These are phyloP conservation scores for Anoplopoma fimbria DNA, from an alignment of 2,113 vertebrate species.

Conservation along the genomic window DNA sequence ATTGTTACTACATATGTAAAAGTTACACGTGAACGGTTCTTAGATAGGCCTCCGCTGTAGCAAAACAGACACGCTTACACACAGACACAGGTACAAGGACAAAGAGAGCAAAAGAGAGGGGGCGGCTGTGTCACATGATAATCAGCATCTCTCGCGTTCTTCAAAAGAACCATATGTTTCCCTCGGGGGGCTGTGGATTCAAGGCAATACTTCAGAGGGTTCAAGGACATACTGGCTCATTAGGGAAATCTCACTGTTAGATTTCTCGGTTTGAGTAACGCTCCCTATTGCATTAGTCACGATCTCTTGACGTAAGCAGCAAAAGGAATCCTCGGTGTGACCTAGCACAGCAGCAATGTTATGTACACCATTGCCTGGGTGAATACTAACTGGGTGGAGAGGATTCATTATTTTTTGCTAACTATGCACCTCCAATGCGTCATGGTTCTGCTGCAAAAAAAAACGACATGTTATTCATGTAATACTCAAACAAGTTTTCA, in stretches of 20 bases:
- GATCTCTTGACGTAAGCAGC: constrained; percentile 47
- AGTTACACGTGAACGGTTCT: not conserved
- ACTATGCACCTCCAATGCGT: not conserved
- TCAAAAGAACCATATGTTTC: constrained; percentile 56
- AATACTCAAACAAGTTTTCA: not conserved
- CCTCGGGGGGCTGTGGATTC: constrained; percentile 34
- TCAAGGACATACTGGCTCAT: constrained; percentile 60
- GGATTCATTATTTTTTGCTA: constrained; percentile 11
- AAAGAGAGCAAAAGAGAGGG: not conserved
- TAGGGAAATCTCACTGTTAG: constrained; percentile 46
- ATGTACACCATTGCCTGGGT: constrained; percentile 18
- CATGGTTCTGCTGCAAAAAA: not conserved
- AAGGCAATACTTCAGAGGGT: constrained; percentile 22
- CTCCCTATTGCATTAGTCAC: not conserved
- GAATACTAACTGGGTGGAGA: constrained; percentile 26
- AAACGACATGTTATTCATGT: not conserved
- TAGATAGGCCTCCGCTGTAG: not conserved
- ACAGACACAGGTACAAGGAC: constrained; percentile 6
- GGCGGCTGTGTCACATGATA: constrained; percentile 57
- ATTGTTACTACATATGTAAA: not conserved
- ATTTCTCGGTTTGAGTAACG: constrained; percentile 22
- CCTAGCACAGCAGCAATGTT: constrained; percentile 25
- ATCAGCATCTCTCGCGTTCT: constrained; percentile 59
- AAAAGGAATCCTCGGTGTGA: constrained; percentile 47
- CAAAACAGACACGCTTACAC: not conserved